phyloP scores from a whole-genome alignment of 2,797 vertebrate genomes.

The Chiroxiphia lanceolata region DNA sequence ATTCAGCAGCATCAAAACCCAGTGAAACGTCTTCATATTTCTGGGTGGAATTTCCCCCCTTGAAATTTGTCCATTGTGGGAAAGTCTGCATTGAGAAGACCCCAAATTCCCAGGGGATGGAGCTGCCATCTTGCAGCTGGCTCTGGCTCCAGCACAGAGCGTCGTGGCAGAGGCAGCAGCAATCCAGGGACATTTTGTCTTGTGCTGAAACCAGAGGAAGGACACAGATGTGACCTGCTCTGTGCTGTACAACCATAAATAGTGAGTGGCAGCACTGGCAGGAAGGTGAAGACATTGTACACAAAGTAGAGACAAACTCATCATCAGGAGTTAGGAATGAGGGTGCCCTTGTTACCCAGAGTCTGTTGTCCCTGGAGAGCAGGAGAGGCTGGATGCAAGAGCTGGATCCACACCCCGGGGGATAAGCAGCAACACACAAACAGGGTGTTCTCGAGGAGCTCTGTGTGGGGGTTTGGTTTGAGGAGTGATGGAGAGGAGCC shows the following conservation, averaged over 20 bases:
- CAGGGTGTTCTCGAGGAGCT: neutral
- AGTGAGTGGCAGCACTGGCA: neutral
- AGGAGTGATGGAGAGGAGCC: neutral
- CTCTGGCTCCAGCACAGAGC: neutral
- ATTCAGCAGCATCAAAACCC: neutral
- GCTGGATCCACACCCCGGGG: accelerated
- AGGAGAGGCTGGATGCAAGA: neutral
- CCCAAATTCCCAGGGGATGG: neutral
- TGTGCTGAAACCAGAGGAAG: neutral
- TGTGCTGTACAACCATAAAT: neutral
- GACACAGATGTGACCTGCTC: neutral
- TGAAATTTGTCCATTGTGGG: neutral
- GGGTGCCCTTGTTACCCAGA: neutral
- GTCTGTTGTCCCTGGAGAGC: neutral
- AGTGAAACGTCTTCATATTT: neutral
- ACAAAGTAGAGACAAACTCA: neutral
- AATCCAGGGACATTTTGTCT: neutral
- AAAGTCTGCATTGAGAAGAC: neutral
- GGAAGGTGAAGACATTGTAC: neutral
- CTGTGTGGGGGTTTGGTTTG: neutral
- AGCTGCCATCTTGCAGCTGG: neutral
- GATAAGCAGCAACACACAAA: neutral
- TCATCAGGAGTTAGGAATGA: neutral
- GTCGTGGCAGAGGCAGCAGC: neutral
- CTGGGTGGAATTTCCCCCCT: neutral